Conservation (phyloP, 2,888 invertebrate species). For the Stomorhina lunata region DNA sequence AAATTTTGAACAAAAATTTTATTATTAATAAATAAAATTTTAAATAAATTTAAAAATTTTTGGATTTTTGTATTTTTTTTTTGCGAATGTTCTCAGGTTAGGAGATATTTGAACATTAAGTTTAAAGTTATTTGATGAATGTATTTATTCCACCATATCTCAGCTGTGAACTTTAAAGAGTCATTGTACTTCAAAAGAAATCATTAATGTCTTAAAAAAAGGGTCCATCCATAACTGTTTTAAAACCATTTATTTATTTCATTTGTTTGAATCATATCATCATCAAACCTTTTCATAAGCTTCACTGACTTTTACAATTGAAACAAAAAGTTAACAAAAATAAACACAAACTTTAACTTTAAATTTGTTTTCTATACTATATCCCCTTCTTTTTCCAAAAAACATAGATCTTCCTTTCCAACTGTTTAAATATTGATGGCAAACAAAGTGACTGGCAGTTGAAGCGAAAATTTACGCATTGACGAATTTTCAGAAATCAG, state of each 20-base stretch:
- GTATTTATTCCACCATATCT: too few species aligned
- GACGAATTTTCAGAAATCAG: constrained; percentile 48
- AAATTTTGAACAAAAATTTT: too few species aligned
- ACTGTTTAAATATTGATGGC: constrained; percentile 69
- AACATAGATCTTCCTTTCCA: constrained; percentile 54
- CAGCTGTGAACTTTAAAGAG: too few species aligned
- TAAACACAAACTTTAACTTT: constrained; percentile 18
- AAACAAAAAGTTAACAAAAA: constrained; percentile 39
- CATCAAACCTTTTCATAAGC: constrained; percentile 59
- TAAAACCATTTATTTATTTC: constrained; percentile 35
- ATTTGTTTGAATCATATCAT: constrained; percentile 46
- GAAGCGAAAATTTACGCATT: constrained; percentile 68
- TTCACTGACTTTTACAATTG: constrained; percentile 47
- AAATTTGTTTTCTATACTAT: neutral
- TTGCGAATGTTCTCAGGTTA: too few species aligned
- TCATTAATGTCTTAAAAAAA: neutral
- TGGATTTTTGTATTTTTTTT: neutral
- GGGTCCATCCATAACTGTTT: constrained; percentile 6
- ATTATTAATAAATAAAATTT: neutral
- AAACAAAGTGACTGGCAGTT: constrained; percentile 66
- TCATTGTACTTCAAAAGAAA: constrained; percentile 3
- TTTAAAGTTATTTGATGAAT: too few species aligned
- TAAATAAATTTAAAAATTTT: neutral
- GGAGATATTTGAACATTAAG: too few species aligned
- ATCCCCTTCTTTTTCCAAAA: constrained; percentile 21